A percentile compares a stretch with the other conserved stretches of the same genome.
phyloP scores from a whole-genome alignment of 2,888 invertebrate genomes.

The Agrilus mali region DNA sequence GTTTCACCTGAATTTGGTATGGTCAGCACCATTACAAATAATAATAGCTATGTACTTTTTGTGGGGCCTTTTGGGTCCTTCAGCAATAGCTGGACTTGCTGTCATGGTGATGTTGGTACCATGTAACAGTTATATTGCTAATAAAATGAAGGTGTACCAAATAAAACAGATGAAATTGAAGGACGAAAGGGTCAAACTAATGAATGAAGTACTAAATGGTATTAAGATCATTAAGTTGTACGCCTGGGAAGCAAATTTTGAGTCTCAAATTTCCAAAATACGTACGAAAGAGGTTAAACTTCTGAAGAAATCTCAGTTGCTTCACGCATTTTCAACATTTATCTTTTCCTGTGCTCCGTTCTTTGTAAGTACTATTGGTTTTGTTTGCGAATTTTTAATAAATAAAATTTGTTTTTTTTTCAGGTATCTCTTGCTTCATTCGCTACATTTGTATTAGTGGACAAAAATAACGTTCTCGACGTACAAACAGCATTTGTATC shows the following conservation, averaged over 20 bases:
- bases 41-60: constrained; percentile 70
- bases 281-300: constrained; percentile 80
- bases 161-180: constrained; percentile 87
- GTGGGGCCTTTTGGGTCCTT: constrained; percentile 69
- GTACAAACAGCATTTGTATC: constrained; percentile 90
- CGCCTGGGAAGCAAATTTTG: constrained; percentile 90
- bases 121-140: constrained; percentile 73
- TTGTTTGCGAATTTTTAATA: background rate
- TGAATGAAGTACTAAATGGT: constrained; percentile 87
- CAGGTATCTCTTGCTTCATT: constrained; percentile 79
- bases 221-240: constrained; percentile 89
- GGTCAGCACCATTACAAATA: constrained; percentile 86
- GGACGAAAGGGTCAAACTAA: constrained; percentile 82
- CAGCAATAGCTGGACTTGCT: constrained; percentile 80
- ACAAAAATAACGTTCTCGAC: constrained; percentile 71
- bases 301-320: constrained; percentile 77
- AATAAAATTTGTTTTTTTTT: too few relatives aligned
- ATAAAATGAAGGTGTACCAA: constrained; percentile 65
- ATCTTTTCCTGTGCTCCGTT: constrained; percentile 93
- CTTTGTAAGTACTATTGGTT: constrained; percentile 51
- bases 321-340: constrained; percentile 83
- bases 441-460: constrained; percentile 76
- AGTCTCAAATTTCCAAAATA: constrained; percentile 75
- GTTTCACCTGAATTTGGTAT: constrained; percentile 79
- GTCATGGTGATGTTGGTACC: constrained; percentile 90